Evolutionary conservation across 2,888 invertebrate genomes (phyloP), one percentile per base, ranked within the genome.

Genomic region (Phlogophora meticulosa): DNA sequence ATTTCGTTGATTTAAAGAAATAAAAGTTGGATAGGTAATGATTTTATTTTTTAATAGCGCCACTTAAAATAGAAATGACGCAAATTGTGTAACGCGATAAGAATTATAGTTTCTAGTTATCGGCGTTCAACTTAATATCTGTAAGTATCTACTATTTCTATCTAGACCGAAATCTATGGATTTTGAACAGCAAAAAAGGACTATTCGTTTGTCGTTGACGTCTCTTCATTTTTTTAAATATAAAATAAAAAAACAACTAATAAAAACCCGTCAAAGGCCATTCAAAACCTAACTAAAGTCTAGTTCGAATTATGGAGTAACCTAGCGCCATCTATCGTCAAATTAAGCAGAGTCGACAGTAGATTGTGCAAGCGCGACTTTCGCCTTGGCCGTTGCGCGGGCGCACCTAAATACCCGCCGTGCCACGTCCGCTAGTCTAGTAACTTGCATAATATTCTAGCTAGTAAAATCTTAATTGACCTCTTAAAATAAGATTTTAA

Each of bases 371-470:
- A 78, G 55, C 64, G 60, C 69, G 76, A 78, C 86, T 87, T 87
- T 87, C 86, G 87, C 86, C 87, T 85, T 87, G 87, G 82, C 83
- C 81, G 74, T 61, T 65, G 73, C 72, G 73, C 76, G 15, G 64
- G 79, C 83, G 73, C 81, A 77, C 80, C 74, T 76, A 65, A 67
- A 68, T 69, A 75, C 72, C 63, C 62, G 32, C 58, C 52, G 59
- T 63, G 72, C 72, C 68, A 82, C 75, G 78, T 75, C 70, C 66
- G 59, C 63, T 62, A 57, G 28, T 28, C n/a, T n/a, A 5, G 65
- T 64, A 58, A 56, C 76, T 82, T 82, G 63, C 80, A 73, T 80
- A 82, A 80, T 62, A 49, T 46, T 68, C 38, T 53, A 59, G 28
- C 13, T n/a, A 9, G 15, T 40, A 72, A 75, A 51, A 38, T 7